Evolutionary conservation across 2,888 invertebrate species (phyloP).

Genomic region (Drosophila percnosoma): DNA sequence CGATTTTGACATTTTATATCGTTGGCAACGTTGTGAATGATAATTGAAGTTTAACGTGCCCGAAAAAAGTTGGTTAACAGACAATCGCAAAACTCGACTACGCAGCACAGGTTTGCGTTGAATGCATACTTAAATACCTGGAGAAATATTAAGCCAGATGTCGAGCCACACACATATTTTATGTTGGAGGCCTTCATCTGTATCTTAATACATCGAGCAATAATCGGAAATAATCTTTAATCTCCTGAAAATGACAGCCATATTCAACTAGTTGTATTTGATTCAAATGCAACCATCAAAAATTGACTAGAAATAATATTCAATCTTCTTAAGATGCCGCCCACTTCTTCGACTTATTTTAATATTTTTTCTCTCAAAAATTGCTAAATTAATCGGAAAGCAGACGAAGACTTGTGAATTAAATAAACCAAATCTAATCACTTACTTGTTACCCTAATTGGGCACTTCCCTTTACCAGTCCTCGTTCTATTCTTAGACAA

Average conservation of each 20-base stretch:
- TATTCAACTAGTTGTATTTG: neutral
- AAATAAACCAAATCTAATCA: neutral
- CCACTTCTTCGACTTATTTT: neutral
- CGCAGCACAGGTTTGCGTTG: neutral
- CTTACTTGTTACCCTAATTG: neutral
- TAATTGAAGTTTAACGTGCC: conserved; percentile 60
- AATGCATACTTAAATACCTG: conserved; percentile 7
- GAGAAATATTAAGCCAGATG: neutral
- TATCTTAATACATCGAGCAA: neutral
- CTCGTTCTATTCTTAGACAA: neutral
- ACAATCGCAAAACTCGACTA: conserved; percentile 1
- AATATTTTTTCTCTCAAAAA: neutral
- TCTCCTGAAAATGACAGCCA: neutral
- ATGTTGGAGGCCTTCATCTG: neutral
- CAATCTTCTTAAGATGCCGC: neutral
- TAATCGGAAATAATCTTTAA: neutral
- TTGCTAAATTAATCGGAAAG: neutral
- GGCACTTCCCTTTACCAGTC: neutral
- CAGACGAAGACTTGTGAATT: neutral
- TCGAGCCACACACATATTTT: neutral
- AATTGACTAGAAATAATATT: neutral
- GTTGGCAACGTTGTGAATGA: conserved; percentile 41
- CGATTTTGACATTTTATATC: conserved; percentile 45
- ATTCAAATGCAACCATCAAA: neutral
- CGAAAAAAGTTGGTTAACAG: conserved; percentile 13